Evolutionary conservation across 92 coral and sea anemone genomes (phyloP), one percentile per base, ranked within the genome.

Genomic region (Zoanthus gigantus): DNA sequence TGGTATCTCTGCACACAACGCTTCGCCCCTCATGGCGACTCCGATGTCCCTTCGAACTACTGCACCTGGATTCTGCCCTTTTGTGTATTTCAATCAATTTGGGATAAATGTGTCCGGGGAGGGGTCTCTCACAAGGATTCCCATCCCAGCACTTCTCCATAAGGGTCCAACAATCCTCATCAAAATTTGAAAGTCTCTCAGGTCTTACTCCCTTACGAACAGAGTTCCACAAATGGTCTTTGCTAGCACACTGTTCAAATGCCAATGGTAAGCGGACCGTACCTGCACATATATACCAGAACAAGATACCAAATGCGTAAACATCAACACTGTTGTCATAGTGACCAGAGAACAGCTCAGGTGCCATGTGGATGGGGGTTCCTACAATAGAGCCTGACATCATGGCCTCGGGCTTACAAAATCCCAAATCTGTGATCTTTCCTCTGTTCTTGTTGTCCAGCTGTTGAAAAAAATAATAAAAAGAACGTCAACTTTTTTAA

Each of bases 321-420:
- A 97, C 98, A 58, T 97, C 99, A 63, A 97, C 99, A 83, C 99
- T 97, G 94, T 94, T 96, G 95, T 97, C 99, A 79, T 97, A 97
- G 85, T 93, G 94, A 77, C 99, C 99, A 0, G 99, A 95, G 83
- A 97, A 97, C 86, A 97, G 94, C 72, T 97, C 99, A 12, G 99
- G 99, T 15, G 99, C 98, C 99, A 97, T 97, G 93, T 97, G 99
- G 72, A 97, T 97, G 1, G 99, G 99, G 23, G 99, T 97, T 28
- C 99, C 99, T 11, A 97, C 99, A 11, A 97, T 95, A 0, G 99
- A 97, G 53, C 99, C 99, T 31, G 99, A 97, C 99, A 97, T 97
- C 99, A 97, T 97, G 31, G 99, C 99, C 60, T 97, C 99, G 3
- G 99, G 99, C 54, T 97, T 97, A 74, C 99, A 97, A 90, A 97